A percentile compares a stretch with the other conserved stretches of the same genome.
Evolutionary conservation across 2,797 vertebrate species (phyloP).

Genomic region (Pitangus sulphuratus): DNA sequence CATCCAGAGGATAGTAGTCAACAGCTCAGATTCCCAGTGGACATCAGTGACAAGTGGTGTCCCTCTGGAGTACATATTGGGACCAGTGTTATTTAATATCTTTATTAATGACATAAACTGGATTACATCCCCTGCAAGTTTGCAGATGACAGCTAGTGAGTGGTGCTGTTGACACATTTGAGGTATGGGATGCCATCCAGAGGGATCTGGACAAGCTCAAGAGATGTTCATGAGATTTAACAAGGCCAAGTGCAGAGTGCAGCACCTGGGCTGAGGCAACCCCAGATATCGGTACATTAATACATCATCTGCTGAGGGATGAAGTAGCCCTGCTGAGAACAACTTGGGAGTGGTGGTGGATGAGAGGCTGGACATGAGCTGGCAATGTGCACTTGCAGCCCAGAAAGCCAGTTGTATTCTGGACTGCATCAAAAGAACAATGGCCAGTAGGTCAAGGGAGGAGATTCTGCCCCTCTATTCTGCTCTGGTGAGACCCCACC

Average conservation of each 20-base stretch:
- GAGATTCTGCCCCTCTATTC: neutral
- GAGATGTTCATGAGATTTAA: neutral
- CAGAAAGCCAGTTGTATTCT: neutral
- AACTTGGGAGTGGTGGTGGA: neutral
- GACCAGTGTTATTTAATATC: neutral
- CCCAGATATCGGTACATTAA: neutral
- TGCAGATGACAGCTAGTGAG: neutral
- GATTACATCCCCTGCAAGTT: neutral
- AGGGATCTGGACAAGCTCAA: neutral
- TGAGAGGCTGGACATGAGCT: neutral
- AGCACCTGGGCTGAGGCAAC: neutral
- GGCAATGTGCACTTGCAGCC: neutral
- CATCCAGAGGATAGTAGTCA: neutral
- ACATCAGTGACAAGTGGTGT: neutral
- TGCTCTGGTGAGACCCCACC: rapidly evolving
- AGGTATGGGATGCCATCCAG: neutral
- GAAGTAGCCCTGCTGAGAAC: neutral
- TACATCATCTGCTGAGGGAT: too few relatives aligned
- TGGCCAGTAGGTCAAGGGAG: neutral
- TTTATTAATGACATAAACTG: neutral
- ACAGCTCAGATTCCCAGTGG: neutral
- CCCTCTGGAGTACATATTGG: neutral
- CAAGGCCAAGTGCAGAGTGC: too few relatives aligned
- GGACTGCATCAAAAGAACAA: neutral
- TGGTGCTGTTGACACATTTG: neutral